These are phyloP conservation scores for Acanthoscelides obtectus DNA, from an alignment of 2,888 invertebrate species.

Conservation along the genomic window DNA sequence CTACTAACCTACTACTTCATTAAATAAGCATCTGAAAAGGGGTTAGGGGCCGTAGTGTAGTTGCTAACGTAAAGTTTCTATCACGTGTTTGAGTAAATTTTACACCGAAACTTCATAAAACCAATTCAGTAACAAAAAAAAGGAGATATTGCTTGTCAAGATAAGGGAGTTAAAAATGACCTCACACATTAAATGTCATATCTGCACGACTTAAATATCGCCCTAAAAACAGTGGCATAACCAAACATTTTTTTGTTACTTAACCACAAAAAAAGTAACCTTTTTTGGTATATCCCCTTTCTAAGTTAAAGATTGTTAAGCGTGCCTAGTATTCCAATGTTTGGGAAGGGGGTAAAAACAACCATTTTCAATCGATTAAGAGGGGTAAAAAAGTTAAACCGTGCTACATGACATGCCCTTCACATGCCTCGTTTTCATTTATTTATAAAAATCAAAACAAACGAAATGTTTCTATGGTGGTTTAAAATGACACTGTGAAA, in stretches of 20 bases:
- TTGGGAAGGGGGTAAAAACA: neutral
- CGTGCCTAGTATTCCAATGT: neutral
- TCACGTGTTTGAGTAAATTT: neutral
- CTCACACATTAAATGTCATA: no score
- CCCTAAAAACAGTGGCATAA: no score
- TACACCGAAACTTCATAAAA: neutral
- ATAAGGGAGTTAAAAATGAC: no score
- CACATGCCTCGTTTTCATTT: neutral
- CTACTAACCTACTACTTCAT: no score
- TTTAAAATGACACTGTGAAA: neutral
- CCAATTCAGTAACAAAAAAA: neutral
- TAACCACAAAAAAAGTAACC: no score
- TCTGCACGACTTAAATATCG: no score
- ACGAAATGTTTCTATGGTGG: neutral
- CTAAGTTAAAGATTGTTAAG: neutral
- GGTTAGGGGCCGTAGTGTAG: no score
- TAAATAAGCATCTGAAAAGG: no score
- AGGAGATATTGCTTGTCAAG: no score
- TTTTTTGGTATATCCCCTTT: neutral
- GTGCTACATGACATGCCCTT: neutral
- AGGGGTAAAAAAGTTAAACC: slow-evolving; percentile 12
- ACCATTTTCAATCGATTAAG: slow-evolving; percentile 34
- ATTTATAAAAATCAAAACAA: neutral
- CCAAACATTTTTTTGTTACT: no score
- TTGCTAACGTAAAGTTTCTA: no score